Evolutionary conservation across 2,113 vertebrate species (phyloP).

Genomic region (Psettodes erumei): DNA sequence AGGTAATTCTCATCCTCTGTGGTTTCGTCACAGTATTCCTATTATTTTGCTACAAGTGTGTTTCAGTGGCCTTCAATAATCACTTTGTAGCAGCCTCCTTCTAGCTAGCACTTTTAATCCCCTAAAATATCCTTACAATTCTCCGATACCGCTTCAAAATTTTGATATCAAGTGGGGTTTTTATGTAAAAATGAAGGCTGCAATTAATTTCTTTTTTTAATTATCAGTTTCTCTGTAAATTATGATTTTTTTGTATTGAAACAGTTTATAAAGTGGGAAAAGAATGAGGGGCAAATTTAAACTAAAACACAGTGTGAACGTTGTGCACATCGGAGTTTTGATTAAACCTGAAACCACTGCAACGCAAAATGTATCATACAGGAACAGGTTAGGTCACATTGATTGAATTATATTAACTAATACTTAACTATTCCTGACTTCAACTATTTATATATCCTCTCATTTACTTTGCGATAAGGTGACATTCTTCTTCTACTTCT

Average conservation of each 20-base stretch:
- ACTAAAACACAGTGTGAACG: too few species aligned
- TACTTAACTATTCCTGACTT: too few species aligned
- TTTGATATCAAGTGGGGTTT: not conserved
- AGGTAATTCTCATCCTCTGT: not conserved
- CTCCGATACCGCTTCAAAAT: not conserved
- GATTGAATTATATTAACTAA: not conserved
- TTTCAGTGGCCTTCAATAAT: slow-evolving; percentile 21
- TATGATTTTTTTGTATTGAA: not conserved
- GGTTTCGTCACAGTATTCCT: not conserved
- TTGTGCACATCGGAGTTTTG: too few species aligned
- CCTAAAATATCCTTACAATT: not conserved
- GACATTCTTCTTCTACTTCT: not conserved
- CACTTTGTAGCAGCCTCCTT: slow-evolving; percentile 1
- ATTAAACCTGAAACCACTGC: too few species aligned
- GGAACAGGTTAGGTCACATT: not conserved
- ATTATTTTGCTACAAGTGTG: slow-evolving; percentile 5
- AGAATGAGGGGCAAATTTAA: too few species aligned
- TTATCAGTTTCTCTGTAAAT: too few species aligned
- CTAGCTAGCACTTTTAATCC: not conserved
- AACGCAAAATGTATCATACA: not conserved
- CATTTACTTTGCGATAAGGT: slow-evolving; percentile 2
- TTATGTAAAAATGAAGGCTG: not conserved
- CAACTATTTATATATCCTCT: not conserved
- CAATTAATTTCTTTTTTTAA: not conserved
- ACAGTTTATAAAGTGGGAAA: not conserved